Evolutionary conservation across 2,113 vertebrate species (phyloP).

Genomic region (Paramisgurnus dabryanus): DNA sequence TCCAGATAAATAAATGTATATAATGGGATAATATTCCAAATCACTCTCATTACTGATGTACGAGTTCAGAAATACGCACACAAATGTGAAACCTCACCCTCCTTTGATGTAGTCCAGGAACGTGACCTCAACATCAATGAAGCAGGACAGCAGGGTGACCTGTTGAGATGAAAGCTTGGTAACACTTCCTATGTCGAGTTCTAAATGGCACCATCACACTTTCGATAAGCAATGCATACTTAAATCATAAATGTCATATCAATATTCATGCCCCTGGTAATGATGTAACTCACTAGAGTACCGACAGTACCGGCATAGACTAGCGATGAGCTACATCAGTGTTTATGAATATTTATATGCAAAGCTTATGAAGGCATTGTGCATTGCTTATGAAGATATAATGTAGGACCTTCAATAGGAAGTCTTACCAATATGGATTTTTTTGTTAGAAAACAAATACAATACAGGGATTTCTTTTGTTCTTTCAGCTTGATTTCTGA

Average conservation of each 20-base stretch:
- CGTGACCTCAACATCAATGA: slow-evolving; percentile 96
- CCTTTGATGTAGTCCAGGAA: slow-evolving; percentile 99
- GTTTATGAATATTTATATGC: slow-evolving; percentile 44
- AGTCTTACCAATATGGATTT: slow-evolving; percentile 54
- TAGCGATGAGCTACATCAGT: slow-evolving; percentile 17
- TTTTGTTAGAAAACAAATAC: slow-evolving; percentile 32
- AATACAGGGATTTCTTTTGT: background rate
- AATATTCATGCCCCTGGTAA: slow-evolving; percentile 45
- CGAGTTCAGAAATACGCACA: no score
- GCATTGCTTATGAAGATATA: slow-evolving; percentile 58
- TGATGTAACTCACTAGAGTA: slow-evolving; percentile 25
- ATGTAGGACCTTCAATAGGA: slow-evolving; percentile 54
- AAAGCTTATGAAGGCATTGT: slow-evolving; percentile 43
- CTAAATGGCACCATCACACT: slow-evolving; percentile 45
- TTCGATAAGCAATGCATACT: slow-evolving; percentile 54
- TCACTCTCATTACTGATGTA: background rate
- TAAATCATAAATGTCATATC: slow-evolving; percentile 46
- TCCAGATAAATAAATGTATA: background rate
- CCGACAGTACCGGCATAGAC: background rate
- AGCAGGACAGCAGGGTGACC: slow-evolving; percentile 97
- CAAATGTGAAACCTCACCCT: slow-evolving; percentile 78
- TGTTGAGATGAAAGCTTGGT: slow-evolving; percentile 60
- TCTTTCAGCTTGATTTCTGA: background rate
- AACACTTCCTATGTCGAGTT: slow-evolving; percentile 54
- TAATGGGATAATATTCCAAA: background rate